Conservation (phyloP, 2,113 vertebrate species). For the Henicopernis longicauda region DNA sequence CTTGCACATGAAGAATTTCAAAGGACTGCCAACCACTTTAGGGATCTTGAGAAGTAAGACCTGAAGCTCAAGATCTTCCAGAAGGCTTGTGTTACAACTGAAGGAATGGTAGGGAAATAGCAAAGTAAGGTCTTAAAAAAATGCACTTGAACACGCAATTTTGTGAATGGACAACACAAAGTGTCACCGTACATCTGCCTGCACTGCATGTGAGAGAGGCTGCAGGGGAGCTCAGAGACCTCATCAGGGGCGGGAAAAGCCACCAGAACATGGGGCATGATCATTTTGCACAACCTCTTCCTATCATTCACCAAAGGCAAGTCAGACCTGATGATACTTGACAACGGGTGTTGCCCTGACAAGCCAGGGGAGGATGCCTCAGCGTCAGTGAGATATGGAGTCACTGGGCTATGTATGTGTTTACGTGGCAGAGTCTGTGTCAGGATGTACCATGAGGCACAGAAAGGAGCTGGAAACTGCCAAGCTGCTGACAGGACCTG, state of each 20-base stretch:
- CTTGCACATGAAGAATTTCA: not conserved
- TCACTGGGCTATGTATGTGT: not conserved
- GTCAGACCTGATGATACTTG: not conserved
- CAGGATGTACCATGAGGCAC: not conserved
- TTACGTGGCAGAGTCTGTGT: not conserved
- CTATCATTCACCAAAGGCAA: not conserved
- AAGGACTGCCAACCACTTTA: not conserved
- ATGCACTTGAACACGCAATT: not conserved
- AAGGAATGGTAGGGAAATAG: not conserved
- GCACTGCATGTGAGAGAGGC: not conserved
- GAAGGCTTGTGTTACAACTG: not conserved
- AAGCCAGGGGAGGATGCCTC: not conserved
- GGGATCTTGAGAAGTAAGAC: not conserved
- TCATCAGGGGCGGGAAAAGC: not conserved
- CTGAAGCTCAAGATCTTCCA: not conserved
- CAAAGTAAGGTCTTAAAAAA: not conserved
- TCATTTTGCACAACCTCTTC: not conserved
- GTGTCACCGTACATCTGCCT: not conserved
- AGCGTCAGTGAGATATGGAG: not conserved
- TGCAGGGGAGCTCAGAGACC: not conserved
- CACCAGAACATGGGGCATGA: not conserved
- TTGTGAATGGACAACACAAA: not conserved
- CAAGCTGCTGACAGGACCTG: not conserved
- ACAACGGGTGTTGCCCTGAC: rapidly evolving
- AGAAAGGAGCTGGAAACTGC: not conserved